These are phyloP conservation scores for Alviniconcha marisindica DNA, from an alignment of 1,140 invertebrate species.

Conservation along the genomic window DNA sequence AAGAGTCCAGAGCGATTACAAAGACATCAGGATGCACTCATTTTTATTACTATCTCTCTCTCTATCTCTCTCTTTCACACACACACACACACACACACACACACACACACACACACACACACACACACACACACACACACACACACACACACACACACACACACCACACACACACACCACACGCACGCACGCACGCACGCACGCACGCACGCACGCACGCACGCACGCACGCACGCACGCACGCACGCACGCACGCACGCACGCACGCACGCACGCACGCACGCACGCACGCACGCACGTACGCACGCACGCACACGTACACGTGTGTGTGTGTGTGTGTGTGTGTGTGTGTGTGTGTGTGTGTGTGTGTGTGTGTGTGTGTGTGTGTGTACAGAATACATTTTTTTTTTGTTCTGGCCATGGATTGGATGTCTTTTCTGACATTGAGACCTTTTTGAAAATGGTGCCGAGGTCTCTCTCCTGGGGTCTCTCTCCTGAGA, in stretches of 20 bases:
- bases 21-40: too few species aligned
- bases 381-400: too few species aligned
- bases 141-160: neutral
- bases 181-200: neutral
- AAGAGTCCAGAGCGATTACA: too few species aligned
- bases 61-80: neutral
- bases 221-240: neutral
- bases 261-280: neutral
- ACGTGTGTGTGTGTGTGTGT: neutral
- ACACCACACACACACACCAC: neutral
- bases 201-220: neutral
- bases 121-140: neutral
- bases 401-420: too few species aligned
- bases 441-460: too few species aligned
- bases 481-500: too few species aligned
- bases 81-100: constrained; percentile 19
- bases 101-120: neutral
- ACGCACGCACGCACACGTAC: neutral
- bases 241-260: neutral
- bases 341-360: neutral
- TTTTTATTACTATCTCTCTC: too few species aligned
- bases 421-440: too few species aligned
- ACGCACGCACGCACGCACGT: neutral
- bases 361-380: neutral
- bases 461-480: too few species aligned